These are phyloP conservation scores for Haemorhous mexicanus DNA, from an alignment of 2,113 vertebrate species.

Conservation along the genomic window DNA sequence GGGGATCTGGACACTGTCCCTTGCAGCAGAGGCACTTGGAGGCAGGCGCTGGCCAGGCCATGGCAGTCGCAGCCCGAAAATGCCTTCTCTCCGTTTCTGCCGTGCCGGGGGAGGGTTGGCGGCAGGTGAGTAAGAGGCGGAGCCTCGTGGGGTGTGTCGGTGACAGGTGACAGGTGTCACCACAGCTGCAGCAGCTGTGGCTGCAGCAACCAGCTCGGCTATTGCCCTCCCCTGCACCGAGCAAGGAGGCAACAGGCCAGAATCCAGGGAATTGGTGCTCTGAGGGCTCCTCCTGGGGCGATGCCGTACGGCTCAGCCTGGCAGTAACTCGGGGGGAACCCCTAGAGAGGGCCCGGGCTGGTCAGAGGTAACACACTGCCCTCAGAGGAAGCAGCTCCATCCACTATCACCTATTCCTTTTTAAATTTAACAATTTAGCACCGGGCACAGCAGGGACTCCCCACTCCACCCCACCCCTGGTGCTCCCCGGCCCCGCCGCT, in stretches of 20 bases:
- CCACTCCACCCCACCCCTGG: not conserved
- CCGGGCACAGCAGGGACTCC: accelerated
- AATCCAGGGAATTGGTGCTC: accelerated
- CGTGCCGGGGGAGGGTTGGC: accelerated
- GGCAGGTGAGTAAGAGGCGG: accelerated
- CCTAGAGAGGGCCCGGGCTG: accelerated
- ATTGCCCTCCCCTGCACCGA: accelerated
- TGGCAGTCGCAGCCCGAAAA: accelerated
- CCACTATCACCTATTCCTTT: not conserved
- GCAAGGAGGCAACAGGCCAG: accelerated
- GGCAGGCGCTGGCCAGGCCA: not conserved
- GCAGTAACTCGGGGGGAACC: not conserved
- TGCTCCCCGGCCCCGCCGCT: accelerated
- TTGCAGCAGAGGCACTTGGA: not conserved
- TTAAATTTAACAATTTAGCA: not conserved
- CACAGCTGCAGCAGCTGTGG: not conserved
- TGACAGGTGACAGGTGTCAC: accelerated
- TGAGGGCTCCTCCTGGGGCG: not conserved
- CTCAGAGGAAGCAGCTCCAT: not conserved
- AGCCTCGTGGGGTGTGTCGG: accelerated
- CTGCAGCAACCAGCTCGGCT: not conserved
- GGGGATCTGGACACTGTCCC: accelerated
- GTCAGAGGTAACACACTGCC: not conserved
- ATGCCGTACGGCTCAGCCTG: accelerated
- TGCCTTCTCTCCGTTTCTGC: accelerated